Evolutionary conservation across 2,888 invertebrate species (phyloP).

Genomic region (Ophraella communa): DNA sequence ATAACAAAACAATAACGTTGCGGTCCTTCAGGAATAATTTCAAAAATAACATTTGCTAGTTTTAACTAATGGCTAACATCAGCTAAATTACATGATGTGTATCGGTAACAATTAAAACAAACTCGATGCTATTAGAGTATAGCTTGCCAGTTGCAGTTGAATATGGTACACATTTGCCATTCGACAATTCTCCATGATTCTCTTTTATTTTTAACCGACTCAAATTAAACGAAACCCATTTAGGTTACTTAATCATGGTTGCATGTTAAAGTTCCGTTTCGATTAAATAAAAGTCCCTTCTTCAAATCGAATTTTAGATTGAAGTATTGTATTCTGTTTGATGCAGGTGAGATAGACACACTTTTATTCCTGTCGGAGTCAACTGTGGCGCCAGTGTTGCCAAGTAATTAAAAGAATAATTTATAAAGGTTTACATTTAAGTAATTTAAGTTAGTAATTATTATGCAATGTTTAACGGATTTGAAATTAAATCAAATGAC

Average conservation of each 20-base stretch:
- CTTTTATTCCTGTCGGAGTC: slow-evolving; percentile 22
- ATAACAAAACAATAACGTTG: too few species aligned
- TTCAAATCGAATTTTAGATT: slow-evolving; percentile 39
- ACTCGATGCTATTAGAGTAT: slow-evolving; percentile 3
- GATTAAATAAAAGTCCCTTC: slow-evolving; percentile 36
- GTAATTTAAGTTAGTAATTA: too few species aligned
- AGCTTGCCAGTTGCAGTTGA: slow-evolving; percentile 6
- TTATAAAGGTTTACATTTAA: too few species aligned
- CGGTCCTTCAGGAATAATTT: too few species aligned
- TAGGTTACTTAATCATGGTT: slow-evolving; percentile 33
- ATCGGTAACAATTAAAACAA: slow-evolving; percentile 11
- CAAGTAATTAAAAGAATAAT: background rate
- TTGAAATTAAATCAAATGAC: too few species aligned
- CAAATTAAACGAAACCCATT: slow-evolving; percentile 36
- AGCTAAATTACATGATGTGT: background rate
- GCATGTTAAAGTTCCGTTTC: slow-evolving; percentile 46
- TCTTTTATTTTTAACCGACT: background rate
- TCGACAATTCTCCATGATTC: slow-evolving; percentile 2
- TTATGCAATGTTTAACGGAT: too few species aligned
- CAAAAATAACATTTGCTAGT: too few species aligned
- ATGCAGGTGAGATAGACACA: slow-evolving; percentile 35
- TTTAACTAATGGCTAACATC: background rate
- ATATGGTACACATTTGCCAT: slow-evolving; percentile 12
- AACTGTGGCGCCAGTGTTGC: background rate
- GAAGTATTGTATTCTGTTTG: slow-evolving; percentile 31